These are phyloP conservation scores for Hemitrygon akajei DNA, from an alignment of 2,797 vertebrate species.

Conservation along the genomic window DNA sequence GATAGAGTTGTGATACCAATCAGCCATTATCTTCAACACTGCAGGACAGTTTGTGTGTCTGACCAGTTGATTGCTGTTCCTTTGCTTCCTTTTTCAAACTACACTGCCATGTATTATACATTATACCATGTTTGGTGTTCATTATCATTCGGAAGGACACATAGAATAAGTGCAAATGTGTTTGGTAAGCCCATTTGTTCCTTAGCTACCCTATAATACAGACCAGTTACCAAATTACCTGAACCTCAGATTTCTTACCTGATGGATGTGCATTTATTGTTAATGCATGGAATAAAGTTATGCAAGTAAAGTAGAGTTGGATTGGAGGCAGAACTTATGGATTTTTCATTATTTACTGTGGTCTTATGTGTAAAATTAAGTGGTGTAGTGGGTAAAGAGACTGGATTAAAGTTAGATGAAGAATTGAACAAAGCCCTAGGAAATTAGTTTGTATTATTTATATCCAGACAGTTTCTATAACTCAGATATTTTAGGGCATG, in stretches of 20 bases:
- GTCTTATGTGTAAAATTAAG: slow-evolving; percentile 42
- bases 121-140: background rate
- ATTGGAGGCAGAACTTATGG: slow-evolving; percentile 45
- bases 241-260: slow-evolving; percentile 31
- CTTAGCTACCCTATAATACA: background rate
- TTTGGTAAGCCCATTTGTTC: background rate
- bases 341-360: slow-evolving; percentile 46
- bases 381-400: slow-evolving; percentile 30
- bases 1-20: background rate
- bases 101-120: background rate
- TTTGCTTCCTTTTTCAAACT: background rate
- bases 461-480: slow-evolving; percentile 53
- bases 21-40: background rate
- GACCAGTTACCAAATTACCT: background rate
- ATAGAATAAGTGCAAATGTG: background rate
- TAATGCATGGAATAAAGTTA: slow-evolving; percentile 36
- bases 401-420: slow-evolving; percentile 44
- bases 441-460: slow-evolving; percentile 55
- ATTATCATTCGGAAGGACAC: background rate
- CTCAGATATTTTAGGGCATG: slow-evolving; percentile 65
- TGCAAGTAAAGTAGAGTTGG: slow-evolving; percentile 37
- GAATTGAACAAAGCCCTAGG: slow-evolving; percentile 49
- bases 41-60: background rate
- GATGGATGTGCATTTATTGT: slow-evolving; percentile 39
- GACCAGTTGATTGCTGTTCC: background rate